Evolutionary conservation across 1,140 invertebrate species (phyloP), one percentile per base, ranked within the genome.

Genomic region (Leptoteleia sp.): DNA sequence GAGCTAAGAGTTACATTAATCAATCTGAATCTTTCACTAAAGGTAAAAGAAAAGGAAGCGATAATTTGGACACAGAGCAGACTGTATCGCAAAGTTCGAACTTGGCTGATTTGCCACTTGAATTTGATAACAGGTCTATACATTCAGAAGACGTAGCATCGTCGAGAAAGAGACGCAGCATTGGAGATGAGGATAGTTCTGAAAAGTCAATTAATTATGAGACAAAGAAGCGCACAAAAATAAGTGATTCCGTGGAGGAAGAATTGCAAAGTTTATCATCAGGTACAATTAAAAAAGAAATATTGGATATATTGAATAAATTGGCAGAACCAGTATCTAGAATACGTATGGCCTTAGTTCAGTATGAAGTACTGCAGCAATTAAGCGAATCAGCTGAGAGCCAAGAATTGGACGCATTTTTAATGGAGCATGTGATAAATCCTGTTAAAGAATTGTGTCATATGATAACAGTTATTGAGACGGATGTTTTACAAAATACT

Each of bases 361-460:
- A 85, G 33, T 79, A 85, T 4, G 82, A 88, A 45, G 19, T 67
- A 11, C 13, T 84, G 3, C 72, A 81, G 0, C 22, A 57, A 1
- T 57, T 76, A 35, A 54, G 76, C 4, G 22, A 9, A 19, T 12
- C 7, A n/a, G 35, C 40, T 1, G 7, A 76, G 0, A 42, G 25
- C 0, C 35, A 76, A n/a, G 80, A 85, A 25, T 59, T 73, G 11
- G 70, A 83, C 55, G 29, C 17, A 13, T 67, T 85, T 45, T 75
- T 87, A 3, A 37, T 65, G 3, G 71, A 87, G 19, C 61, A 83
- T 3, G 75, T 89, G 8, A 62, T 86, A 3, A 67, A 54, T 16
- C 85, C 87, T 0, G 82, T 88, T 45, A 81, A 85, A 54, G 81
- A 68, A 45, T 65, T 89, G 7, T 89, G 86, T 54, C 82, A 88